Conservation (phyloP, 2,888 invertebrate genomes). For the Cremastobaeus sp. region DNA sequence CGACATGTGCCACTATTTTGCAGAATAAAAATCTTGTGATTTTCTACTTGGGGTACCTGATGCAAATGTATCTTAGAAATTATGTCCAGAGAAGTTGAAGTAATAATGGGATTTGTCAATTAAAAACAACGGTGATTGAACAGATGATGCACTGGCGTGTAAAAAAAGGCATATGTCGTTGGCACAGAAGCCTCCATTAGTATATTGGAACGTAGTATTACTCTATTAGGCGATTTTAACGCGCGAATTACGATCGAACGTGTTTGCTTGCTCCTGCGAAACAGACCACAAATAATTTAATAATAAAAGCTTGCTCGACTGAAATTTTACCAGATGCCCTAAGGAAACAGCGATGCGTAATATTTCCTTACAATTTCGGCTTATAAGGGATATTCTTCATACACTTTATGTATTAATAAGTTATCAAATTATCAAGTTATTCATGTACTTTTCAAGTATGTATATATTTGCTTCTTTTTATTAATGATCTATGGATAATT, state of each 20-base stretch:
- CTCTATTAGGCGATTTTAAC: constrained; percentile 58
- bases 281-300: constrained; percentile 58
- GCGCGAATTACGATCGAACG: constrained; percentile 61
- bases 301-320: constrained; percentile 49
- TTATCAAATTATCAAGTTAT: no score
- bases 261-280: constrained; percentile 50
- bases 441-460: not conserved
- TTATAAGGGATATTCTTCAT: no score
- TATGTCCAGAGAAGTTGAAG: constrained; percentile 44
- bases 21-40: no score
- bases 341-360: constrained; percentile 29
- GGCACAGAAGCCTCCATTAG: constrained; percentile 72
- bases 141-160: constrained; percentile 72
- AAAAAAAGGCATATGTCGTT: constrained; percentile 74
- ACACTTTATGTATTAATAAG: no score
- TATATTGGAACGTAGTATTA: constrained; percentile 70
- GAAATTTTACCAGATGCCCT: constrained; percentile 55
- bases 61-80: no score
- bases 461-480: no score
- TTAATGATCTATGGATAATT: no score
- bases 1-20: no score
- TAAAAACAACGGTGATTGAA: constrained; percentile 71
- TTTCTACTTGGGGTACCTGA: no score
- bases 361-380: constrained; percentile 20
- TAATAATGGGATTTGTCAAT: constrained; percentile 53